Base-by-base conservation (phyloP, 2,888 invertebrate species). In the Yponomeuta plumbellus region DNA sequence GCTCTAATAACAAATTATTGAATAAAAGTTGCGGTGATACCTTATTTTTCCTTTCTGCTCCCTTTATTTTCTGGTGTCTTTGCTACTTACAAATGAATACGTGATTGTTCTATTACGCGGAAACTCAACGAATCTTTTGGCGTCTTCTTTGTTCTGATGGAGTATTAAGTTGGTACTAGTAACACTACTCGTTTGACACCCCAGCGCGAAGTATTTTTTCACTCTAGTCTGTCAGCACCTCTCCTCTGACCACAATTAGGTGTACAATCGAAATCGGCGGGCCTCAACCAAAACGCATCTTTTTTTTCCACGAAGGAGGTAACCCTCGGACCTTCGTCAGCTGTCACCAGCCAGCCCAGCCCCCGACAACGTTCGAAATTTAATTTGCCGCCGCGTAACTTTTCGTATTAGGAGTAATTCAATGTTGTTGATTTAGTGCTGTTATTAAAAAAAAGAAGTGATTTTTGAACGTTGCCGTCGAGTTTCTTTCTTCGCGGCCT, bases 251-350 rank as follows among this genome's bases (percentile, higher is more conserved):
- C 44, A 52, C 44, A 52, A 17, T 52, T 17, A 52, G 44, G 44
- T 52, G 5, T 13, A 52, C 44, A 17, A 52, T 52, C 17, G 44
- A 17, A 17, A 52, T 2, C 17, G 44, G 44, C 44, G 44, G 44
- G 17, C 34, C 34, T 34, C 34, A 34, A 34, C 5, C 34, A 34
- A 34, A 34, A 13, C 44, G 44, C 44, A 52, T 52, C 44, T 52
- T 52, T 52, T 52, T 58, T 58, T 58, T 61, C 6, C 2, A 61
- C 17, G 61, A 61, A 66, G 64, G 64, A 17, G 44, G 44, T 52
- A 52, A 40, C 40, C 64, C 66, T 34, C 44, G 71, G 74, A 84
- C 83, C 85, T 78, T 85, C 85, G 85, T 85, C 85, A 85, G 77
- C 84, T 85, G 85, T 85, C 85, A 84, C 75, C 75, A 73, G 58